A percentile compares a stretch with the other conserved stretches of the same genome.
Evolutionary conservation across 1,140 invertebrate species (phyloP).

Genomic region (Euwallacea fornicatus): DNA sequence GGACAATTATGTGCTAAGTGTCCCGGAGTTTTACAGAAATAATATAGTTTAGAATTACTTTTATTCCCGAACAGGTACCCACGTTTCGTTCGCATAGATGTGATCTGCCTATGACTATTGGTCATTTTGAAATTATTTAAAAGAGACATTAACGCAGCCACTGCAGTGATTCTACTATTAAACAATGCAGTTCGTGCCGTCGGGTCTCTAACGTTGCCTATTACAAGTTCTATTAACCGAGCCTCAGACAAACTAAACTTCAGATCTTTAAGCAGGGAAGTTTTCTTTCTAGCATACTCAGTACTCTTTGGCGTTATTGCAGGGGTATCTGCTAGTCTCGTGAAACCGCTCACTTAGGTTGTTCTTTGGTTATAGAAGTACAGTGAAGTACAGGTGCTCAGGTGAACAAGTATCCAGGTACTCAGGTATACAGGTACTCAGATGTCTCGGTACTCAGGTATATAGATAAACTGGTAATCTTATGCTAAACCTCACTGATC

Average conservation of each 20-base stretch:
- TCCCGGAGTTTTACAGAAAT: constrained; percentile 1
- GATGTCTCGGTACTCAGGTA: too few species aligned
- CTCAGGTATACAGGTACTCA: too few species aligned
- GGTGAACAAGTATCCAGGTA: too few species aligned
- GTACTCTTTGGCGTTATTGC: constrained; percentile 3
- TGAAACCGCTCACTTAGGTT: constrained; percentile 12
- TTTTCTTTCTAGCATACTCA: constrained; percentile 21
- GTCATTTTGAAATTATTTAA: constrained; percentile 11
- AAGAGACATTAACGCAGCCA: not conserved
- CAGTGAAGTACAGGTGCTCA: too few species aligned
- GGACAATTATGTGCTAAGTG: constrained; percentile 2
- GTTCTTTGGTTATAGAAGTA: not conserved
- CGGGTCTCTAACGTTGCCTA: constrained; percentile 1
- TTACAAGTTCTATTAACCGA: constrained; percentile 9
- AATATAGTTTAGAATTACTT: constrained; percentile 1
- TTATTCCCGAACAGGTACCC: not conserved
- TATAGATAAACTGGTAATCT: too few species aligned
- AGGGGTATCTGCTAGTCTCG: not conserved
- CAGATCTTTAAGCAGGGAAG: constrained; percentile 2
- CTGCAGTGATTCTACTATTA: constrained; percentile 3
- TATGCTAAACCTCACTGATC: too few species aligned
- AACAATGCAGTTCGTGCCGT: not conserved
- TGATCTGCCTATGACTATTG: not conserved
- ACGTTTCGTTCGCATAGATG: not conserved
- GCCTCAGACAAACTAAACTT: constrained; percentile 6